Conservation (phyloP, 2,797 vertebrate species). For the Manis crassicaudata region DNA sequence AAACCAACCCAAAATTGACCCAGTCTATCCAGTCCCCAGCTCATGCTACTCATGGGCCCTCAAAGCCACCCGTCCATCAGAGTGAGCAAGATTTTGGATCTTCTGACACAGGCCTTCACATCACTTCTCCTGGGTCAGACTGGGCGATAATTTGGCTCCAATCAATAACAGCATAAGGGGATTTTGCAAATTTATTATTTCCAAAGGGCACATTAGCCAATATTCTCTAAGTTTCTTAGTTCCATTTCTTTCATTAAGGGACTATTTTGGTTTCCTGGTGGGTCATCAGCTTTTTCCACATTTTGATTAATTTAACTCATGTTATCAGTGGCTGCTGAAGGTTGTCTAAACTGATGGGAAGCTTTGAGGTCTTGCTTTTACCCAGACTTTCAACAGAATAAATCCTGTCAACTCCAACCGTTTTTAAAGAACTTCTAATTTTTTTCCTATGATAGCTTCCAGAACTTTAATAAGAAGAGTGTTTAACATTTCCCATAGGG, state of each 20-base stretch:
- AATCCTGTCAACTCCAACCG: slow-evolving; percentile 82
- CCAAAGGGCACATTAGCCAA: slow-evolving; percentile 83
- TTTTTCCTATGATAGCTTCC: slow-evolving; percentile 80
- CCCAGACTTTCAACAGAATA: slow-evolving; percentile 75
- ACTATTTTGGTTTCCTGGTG: slow-evolving; percentile 83
- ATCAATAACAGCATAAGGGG: slow-evolving; percentile 80
- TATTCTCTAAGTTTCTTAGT: slow-evolving; percentile 85
- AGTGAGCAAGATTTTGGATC: slow-evolving; percentile 40
- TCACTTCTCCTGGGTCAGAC: slow-evolving; percentile 81
- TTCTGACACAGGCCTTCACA: not conserved
- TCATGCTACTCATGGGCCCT: not conserved
- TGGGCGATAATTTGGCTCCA: slow-evolving; percentile 82
- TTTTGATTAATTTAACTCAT: slow-evolving; percentile 85
- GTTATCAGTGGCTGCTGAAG: slow-evolving; percentile 81
- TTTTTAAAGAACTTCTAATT: slow-evolving; percentile 81
- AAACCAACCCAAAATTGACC: slow-evolving; percentile 26
- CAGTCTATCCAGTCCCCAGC: not conserved
- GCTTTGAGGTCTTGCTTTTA: slow-evolving; percentile 79
- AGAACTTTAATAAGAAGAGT: slow-evolving; percentile 72
- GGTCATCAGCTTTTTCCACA: slow-evolving; percentile 83
- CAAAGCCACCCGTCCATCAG: not conserved
- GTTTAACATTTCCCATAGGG: not conserved
- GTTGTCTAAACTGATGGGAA: slow-evolving; percentile 80
- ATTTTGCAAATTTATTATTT: slow-evolving; percentile 86
- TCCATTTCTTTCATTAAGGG: slow-evolving; percentile 86